Conservation (phyloP, 92 coral and sea anemone species). For the Scolanthus callimorphus region DNA sequence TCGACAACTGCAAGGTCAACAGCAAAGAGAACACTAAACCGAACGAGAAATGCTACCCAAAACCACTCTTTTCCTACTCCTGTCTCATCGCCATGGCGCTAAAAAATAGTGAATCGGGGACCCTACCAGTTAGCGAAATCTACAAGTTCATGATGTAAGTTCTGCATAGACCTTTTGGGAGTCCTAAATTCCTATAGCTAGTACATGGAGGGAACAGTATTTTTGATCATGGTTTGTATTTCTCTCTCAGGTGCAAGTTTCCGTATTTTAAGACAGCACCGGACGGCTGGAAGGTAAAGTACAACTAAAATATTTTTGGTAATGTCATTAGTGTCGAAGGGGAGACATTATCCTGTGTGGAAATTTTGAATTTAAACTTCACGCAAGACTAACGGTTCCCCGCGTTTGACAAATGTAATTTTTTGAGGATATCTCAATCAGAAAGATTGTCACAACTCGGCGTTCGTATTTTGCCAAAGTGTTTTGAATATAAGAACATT, state of each 20-base stretch:
- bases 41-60: slow-evolving; percentile 89
- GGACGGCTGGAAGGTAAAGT: slow-evolving; percentile 98
- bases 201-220: neutral
- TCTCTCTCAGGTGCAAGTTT: slow-evolving; percentile 84
- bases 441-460: no score
- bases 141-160: slow-evolving; percentile 99
- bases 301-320: neutral
- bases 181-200: neutral
- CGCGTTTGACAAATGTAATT: slow-evolving; percentile 11
- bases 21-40: slow-evolving; percentile 80
- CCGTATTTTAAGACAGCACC: slow-evolving; percentile 99
- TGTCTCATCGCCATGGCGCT: slow-evolving; percentile 99
- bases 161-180: slow-evolving; percentile 22
- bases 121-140: slow-evolving; percentile 99
- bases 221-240: slow-evolving; percentile 26
- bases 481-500: no score
- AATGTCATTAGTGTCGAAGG: slow-evolving; percentile 46
- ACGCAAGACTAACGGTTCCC: slow-evolving; percentile 72
- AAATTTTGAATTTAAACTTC: slow-evolving; percentile 86
- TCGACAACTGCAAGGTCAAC: slow-evolving; percentile 59
- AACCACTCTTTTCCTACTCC: slow-evolving; percentile 96
- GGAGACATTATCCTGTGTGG: slow-evolving; percentile 14
- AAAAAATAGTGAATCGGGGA: slow-evolving; percentile 94
- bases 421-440: neutral
- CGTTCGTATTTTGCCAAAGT: no score